Base-by-base conservation (phyloP, 2,113 vertebrate genomes). In the Peromyscus leucopus region DNA sequence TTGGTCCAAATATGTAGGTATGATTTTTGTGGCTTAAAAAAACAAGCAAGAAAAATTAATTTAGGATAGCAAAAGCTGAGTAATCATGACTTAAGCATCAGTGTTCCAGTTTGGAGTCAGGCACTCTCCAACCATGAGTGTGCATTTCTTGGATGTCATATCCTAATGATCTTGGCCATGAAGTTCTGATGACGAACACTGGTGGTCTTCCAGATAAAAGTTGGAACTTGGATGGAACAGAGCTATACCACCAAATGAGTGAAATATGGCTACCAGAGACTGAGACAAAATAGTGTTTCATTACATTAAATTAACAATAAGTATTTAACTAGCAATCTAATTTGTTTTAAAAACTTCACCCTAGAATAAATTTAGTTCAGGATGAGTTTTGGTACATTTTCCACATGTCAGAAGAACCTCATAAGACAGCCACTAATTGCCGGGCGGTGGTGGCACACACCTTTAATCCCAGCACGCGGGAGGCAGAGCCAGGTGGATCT, bases 231-330 rank as follows among this genome's bases (percentile, higher is more conserved):
- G 28, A 85, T 19, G 61, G 21, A 93, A 78, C 4, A 95, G 48
- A 96, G 65, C 42, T 92, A 88, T 26, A 95, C 26, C 78, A 89
- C 55, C 69, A 33, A 48, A 95, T 69, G 28, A 51, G 71, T 90
- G 46, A 96, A 75, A 75, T 83, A 85, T 4, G 13, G 51, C 88
- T 16, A 31, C 21, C 28, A 22, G 13, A 96, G 42, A 74, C 21
- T 74, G 59, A 42, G 33, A n/a, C 9, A 83, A 65, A 85, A 75
- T 8, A 15, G 33, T 92, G 80, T 86, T 48, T 61, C 57, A 90
- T 92, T 94, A 80, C 22, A 84, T 71, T 46, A 72, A 90, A 93
- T 92, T 93, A 97, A 94, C 61, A 75, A 67, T 83, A 90, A 85
- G 33, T 80, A 92, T 80, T 96, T 96, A 91, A 93, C 55, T 33